Evolutionary conservation across 2,113 vertebrate genomes (phyloP), one percentile per base, ranked within the genome.

Genomic region (Chloroceryle aenea): DNA sequence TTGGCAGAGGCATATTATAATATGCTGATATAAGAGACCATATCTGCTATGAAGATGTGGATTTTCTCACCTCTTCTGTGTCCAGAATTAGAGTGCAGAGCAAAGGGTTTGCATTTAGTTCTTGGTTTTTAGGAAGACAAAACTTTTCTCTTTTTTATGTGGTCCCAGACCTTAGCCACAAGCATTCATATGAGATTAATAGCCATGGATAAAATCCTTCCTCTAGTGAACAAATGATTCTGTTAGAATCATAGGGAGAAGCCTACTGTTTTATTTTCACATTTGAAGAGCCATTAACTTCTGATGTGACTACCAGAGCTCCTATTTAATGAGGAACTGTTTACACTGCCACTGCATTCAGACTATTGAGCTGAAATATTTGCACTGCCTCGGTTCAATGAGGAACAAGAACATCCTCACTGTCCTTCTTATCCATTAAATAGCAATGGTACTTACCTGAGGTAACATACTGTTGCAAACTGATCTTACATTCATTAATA

Each of bases 231-330:
- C 26, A 83, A 91, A 93, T 55, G 55, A 73, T 83, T 63, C 47
- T 80, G 18, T 77, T 76, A 84, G 30, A 93, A 62, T 83, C 68
- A 59, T 25, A 56, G 29, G 63, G 40, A 50, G 72, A 86, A 88
- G 7, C 47, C 69, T 84, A 74, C 26, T 68, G 77, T 87, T 88
- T 93, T 72, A 67, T 92, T 90, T 88, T 91, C 72, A 67, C 61
- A 75, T 93, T 85, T 88, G 75, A 95, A 95, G 85, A 91, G 43
- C 18, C 27, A 88, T 94, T 94, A 94, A 90, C 79, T 90, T 88
- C 76, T 77, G 55, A 50, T 94, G 68, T 69, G 67, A 73, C 59
- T 95, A 9, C 42, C 59, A 84, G 59, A 78, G 59, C 34, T 88
- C 67, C 21, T 64, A 77, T 74, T 88, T 95, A 88, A 83, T 84